Conservation (phyloP, 1,140 invertebrate genomes). For the Zaprionus tsacasi region DNA sequence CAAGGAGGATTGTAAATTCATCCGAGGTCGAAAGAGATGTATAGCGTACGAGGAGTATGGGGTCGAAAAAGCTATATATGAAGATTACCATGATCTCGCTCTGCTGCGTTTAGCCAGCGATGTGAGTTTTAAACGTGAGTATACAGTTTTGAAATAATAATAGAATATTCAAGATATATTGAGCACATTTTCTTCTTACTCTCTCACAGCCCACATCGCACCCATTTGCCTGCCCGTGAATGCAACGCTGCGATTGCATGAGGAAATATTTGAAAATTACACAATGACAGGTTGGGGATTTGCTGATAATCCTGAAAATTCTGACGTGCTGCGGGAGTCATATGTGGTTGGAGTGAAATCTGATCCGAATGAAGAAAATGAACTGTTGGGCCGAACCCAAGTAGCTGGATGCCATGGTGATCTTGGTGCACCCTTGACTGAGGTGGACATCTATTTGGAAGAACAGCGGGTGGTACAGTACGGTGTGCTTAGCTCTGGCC, state of each 20-base stretch:
- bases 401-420: neutral
- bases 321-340: neutral
- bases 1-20: neutral
- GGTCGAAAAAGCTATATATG: neutral
- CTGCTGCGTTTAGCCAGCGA: neutral
- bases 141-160: neutral
- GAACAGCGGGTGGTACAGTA: neutral
- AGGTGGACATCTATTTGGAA: neutral
- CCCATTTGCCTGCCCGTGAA: constrained; percentile 3
- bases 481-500: neutral
- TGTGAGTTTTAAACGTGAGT: neutral
- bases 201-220: neutral
- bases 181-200: neutral
- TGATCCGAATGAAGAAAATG: no score
- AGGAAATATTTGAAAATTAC: neutral
- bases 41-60: neutral
- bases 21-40: neutral
- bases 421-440: neutral
- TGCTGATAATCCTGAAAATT: neutral
- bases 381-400: neutral
- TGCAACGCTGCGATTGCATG: neutral
- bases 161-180: neutral
- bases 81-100: neutral
- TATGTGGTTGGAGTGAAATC: neutral
- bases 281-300: neutral